These are phyloP conservation scores for Sebastes paucispinis DNA, from an alignment of 2,797 vertebrate genomes.

Conservation along the genomic window DNA sequence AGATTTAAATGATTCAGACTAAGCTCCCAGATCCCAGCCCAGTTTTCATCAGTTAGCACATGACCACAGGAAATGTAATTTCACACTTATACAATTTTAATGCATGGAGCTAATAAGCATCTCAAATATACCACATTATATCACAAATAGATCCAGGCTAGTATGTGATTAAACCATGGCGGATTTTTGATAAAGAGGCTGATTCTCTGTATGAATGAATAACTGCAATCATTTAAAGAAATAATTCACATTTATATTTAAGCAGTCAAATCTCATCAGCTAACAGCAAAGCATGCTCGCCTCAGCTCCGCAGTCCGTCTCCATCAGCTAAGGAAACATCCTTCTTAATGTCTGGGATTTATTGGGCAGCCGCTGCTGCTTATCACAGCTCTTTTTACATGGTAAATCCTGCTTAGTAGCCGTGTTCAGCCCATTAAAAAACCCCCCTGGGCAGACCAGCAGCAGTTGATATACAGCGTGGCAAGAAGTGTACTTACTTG, in stretches of 20 bases:
- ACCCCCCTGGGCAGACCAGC: slow-evolving; percentile 52
- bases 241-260: background rate
- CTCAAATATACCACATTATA: background rate
- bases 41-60: background rate
- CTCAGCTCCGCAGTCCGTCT: slow-evolving; percentile 26
- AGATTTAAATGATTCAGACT: slow-evolving; percentile 14
- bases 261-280: slow-evolving; percentile 10
- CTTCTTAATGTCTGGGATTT: slow-evolving; percentile 61
- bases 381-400: slow-evolving; percentile 73
- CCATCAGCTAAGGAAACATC: slow-evolving; percentile 28
- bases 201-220: background rate
- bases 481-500: slow-evolving; percentile 59
- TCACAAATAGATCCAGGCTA: background rate
- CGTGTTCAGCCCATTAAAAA: slow-evolving; percentile 65
- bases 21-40: background rate
- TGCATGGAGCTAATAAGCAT: background rate
- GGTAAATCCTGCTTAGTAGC: slow-evolving; percentile 75
- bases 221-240: background rate
- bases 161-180: background rate
- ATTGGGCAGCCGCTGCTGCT: slow-evolving; percentile 62
- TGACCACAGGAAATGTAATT: background rate
- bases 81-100: background rate
- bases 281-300: slow-evolving; percentile 1
- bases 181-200: background rate
- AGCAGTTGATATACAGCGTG: slow-evolving; percentile 60